Percentiles rank a stretch among this genome's conserved stretches.
These are phyloP conservation scores for Lingula anatina DNA, from an alignment of 2,888 invertebrate species.

Conservation along the genomic window DNA sequence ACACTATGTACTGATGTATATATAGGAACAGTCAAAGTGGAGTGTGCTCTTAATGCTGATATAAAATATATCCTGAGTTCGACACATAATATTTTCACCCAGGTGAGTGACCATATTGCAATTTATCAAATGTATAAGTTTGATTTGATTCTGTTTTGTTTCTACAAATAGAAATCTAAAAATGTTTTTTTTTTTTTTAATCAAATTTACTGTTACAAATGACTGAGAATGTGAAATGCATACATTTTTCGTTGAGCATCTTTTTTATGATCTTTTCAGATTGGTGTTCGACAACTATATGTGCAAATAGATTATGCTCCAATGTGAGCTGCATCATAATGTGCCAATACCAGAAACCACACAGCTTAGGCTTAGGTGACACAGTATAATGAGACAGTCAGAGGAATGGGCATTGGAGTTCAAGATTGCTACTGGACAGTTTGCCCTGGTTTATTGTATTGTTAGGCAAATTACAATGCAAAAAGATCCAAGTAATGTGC, in stretches of 20 bases:
- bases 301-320: constrained; percentile 90
- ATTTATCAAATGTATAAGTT: neutral
- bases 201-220: too few species aligned
- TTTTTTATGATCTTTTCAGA: constrained; percentile 46
- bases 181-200: too few species aligned
- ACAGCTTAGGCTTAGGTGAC: too few species aligned
- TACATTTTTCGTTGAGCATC: too few species aligned
- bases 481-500: too few species aligned
- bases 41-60: constrained; percentile 90
- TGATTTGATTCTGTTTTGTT: neutral
- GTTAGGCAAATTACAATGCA: too few species aligned
- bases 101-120: constrained; percentile 49
- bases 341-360: too few species aligned
- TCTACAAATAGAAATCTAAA: constrained; percentile 1
- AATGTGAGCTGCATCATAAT: too few species aligned
- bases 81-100: constrained; percentile 89
- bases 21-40: constrained; percentile 88
- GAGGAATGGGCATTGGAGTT: too few species aligned
- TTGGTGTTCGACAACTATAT: constrained; percentile 84
- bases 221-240: neutral
- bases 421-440: too few species aligned
- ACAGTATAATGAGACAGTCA: too few species aligned
- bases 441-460: too few species aligned
- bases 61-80: constrained; percentile 87
- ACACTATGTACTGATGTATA: constrained; percentile 91